Conservation (phyloP, 2,113 vertebrate genomes). For the Beaufortia kweichowensis region DNA sequence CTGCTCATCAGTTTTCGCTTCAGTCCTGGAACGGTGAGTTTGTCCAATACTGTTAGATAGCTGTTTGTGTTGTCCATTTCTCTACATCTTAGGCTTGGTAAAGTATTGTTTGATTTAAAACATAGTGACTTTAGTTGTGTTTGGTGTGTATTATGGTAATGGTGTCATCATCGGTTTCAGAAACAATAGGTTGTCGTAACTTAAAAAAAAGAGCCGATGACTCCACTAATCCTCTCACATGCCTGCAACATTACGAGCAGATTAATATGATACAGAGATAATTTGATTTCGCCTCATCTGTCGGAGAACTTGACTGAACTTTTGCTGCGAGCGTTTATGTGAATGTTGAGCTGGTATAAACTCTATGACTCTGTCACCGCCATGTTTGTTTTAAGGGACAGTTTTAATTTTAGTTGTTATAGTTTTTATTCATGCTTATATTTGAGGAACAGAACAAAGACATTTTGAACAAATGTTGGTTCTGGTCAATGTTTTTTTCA, state of each 20-base stretch:
- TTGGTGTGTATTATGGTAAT: neutral
- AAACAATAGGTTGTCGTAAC: slow-evolving; percentile 7
- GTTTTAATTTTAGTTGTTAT: too few species aligned
- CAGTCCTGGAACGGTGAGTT: slow-evolving; percentile 79
- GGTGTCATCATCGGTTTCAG: neutral
- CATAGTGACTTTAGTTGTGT: slow-evolving; percentile 8
- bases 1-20: slow-evolving; percentile 89
- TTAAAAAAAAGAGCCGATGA: slow-evolving; percentile 19
- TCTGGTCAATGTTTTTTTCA: too few species aligned
- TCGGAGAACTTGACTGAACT: slow-evolving; percentile 30
- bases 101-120: neutral
- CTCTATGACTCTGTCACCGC: neutral
- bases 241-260: slow-evolving; percentile 22
- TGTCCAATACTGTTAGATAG: neutral
- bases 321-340: neutral
- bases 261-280: slow-evolving; percentile 26
- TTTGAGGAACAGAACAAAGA: too few species aligned
- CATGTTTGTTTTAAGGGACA: too few species aligned
- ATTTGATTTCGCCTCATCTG: slow-evolving; percentile 41
- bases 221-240: slow-evolving; percentile 34
- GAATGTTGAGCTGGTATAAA: neutral
- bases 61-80: too few species aligned
- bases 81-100: neutral
- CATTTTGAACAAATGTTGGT: too few species aligned
- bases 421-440: too few species aligned